Conservation (phyloP, 2,888 invertebrate genomes). For the Amphipyra tragopoginis region DNA sequence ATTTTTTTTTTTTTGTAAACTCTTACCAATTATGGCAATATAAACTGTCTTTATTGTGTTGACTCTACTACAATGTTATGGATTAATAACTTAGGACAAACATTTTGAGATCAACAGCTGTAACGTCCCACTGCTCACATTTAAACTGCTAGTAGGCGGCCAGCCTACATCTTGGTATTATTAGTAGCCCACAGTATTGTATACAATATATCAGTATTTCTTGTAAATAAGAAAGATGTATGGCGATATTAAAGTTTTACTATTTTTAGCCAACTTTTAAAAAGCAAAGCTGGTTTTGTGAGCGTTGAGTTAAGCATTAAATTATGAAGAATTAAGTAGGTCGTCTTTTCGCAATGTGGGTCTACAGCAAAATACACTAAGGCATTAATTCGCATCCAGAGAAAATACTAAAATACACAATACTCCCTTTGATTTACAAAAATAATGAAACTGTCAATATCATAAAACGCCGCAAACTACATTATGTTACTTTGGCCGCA, state of each 20-base stretch:
- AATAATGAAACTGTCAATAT: too few species aligned
- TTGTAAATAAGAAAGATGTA: constrained; percentile 22
- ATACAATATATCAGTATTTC: constrained; percentile 17
- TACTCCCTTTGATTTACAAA: too few species aligned
- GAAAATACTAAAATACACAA: too few species aligned
- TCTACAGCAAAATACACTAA: too few species aligned
- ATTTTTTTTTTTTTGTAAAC: too few species aligned
- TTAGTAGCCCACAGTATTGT: constrained; percentile 17
- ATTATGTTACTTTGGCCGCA: too few species aligned
- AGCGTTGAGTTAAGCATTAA: neutral
- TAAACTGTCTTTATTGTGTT: neutral
- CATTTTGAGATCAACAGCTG: constrained; percentile 18
- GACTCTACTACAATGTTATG: constrained; percentile 3
- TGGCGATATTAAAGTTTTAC: constrained; percentile 15
- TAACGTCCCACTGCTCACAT: constrained; percentile 22
- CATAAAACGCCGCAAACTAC: too few species aligned
- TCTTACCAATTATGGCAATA: too few species aligned
- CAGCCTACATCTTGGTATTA: constrained; percentile 28
- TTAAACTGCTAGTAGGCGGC: constrained; percentile 29
- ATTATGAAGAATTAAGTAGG: neutral
- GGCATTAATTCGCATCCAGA: too few species aligned
- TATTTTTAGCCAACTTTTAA: constrained; percentile 24
- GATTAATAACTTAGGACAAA: constrained; percentile 19
- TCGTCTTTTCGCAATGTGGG: too few species aligned
- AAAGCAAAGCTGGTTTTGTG: neutral